A percentile compares a stretch with the other conserved stretches of the same genome.
Conservation (phyloP, 2,113 vertebrate species). For the Lipophrys pholis region DNA sequence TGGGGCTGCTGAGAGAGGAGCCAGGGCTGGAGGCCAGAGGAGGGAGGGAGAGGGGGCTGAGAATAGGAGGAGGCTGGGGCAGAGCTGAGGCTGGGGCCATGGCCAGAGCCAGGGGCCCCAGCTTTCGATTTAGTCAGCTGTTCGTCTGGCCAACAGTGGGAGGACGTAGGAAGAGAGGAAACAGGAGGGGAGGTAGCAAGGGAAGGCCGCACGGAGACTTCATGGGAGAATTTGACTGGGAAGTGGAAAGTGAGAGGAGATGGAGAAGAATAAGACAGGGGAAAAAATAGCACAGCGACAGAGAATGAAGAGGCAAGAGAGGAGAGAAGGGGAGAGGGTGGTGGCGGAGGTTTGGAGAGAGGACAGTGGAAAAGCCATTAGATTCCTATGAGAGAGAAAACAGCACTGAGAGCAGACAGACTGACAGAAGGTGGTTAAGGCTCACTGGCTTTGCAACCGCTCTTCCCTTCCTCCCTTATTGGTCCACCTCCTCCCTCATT, state of each 20-base stretch:
- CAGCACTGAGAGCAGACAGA: slow-evolving; percentile 73
- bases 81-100: slow-evolving; percentile 52
- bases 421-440: slow-evolving; percentile 80
- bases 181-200: slow-evolving; percentile 43
- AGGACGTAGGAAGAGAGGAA: slow-evolving; percentile 52
- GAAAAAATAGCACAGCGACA: slow-evolving; percentile 31
- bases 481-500: slow-evolving; percentile 58
- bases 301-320: slow-evolving; percentile 20
- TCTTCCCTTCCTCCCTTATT: slow-evolving; percentile 63
- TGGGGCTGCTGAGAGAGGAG: slow-evolving; percentile 72
- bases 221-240: slow-evolving; percentile 40
- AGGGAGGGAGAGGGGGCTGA: slow-evolving; percentile 52
- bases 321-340: slow-evolving; percentile 20
- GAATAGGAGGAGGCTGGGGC: slow-evolving; percentile 61
- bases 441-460: slow-evolving; percentile 74
- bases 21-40: slow-evolving; percentile 76
- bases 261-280: slow-evolving; percentile 38
- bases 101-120: slow-evolving; percentile 72
- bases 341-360: slow-evolving; percentile 71
- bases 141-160: slow-evolving; percentile 81
- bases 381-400: slow-evolving; percentile 76
- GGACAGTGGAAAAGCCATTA: slow-evolving; percentile 82
- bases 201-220: slow-evolving; percentile 41
- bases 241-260: slow-evolving; percentile 60
- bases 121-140: slow-evolving; percentile 83